These are phyloP conservation scores for Phalera bucephala DNA, from an alignment of 2,888 invertebrate genomes.

Conservation along the genomic window DNA sequence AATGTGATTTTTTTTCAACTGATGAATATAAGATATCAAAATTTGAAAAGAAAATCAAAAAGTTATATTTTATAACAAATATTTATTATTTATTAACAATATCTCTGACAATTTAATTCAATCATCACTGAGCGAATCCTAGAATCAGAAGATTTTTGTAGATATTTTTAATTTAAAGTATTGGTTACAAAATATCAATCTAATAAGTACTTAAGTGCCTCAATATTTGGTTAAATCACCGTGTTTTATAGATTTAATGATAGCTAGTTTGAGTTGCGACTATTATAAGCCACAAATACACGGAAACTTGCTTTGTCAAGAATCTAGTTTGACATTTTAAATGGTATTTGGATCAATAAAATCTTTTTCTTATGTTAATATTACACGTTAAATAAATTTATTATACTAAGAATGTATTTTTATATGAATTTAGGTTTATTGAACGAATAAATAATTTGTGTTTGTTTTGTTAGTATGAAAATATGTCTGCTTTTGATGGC, in stretches of 20 bases:
- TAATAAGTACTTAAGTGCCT: no score
- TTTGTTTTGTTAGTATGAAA: not conserved
- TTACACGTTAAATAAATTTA: not conserved
- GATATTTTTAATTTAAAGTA: not conserved
- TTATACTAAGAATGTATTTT: conserved; percentile 7
- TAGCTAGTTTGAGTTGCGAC: no score
- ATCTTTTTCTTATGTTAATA: conserved; percentile 19
- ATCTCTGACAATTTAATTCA: no score
- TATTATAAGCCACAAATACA: not conserved
- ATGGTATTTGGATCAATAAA: conserved; percentile 17
- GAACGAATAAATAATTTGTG: conserved; percentile 1
- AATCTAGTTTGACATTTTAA: conserved; percentile 16
- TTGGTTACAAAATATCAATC: not conserved
- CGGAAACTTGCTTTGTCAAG: conserved; percentile 1
- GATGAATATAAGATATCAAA: not conserved
- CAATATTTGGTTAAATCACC: no score
- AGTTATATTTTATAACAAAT: no score
- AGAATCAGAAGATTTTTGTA: no score
- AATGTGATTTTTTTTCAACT: not conserved
- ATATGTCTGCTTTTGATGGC: no score
- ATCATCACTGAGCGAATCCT: no score
- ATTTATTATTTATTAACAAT: no score
- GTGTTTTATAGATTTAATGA: no score
- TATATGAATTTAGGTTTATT: conserved; percentile 13
- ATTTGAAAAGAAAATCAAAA: no score